Conservation (phyloP, 1,140 invertebrate genomes). For the Zophobas morio region DNA sequence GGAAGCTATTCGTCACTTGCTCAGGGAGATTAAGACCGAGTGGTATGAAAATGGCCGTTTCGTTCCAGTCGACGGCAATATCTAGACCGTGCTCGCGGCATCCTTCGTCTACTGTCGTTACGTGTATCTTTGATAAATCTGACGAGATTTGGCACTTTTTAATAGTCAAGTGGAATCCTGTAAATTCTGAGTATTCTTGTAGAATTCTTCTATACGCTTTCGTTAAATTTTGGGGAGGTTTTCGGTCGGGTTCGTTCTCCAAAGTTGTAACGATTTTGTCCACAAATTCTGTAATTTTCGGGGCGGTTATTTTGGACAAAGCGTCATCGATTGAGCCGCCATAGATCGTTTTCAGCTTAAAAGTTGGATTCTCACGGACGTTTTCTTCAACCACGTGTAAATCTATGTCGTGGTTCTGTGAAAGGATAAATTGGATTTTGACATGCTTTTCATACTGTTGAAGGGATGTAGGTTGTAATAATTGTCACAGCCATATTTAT, state of each 20-base stretch:
- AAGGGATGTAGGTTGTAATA: too few species aligned
- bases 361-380: background rate
- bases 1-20: conserved; percentile 41
- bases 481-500: too few species aligned
- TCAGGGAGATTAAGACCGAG: conserved; percentile 56
- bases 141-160: conserved; percentile 54
- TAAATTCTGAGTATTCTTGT: conserved; percentile 60
- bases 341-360: background rate
- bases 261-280: conserved; percentile 37
- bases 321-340: background rate
- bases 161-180: conserved; percentile 60
- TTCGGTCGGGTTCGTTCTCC: conserved; percentile 22
- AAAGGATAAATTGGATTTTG: background rate
- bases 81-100: conserved; percentile 55
- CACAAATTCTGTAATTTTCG: conserved; percentile 9
- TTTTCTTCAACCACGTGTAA: conserved; percentile 16
- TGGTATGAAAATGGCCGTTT: conserved; percentile 55
- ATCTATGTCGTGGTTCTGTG: background rate
- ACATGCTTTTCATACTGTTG: too few species aligned
- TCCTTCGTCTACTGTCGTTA: conserved; percentile 53
- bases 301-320: background rate
- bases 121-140: conserved; percentile 57
- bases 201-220: conserved; percentile 57
- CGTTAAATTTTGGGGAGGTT: conserved; percentile 45
- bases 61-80: conserved; percentile 53